Percentiles rank a stretch among this genome's conserved stretches.
phyloP scores from a whole-genome alignment of 2,888 invertebrate genomes.

The Adelognathus sp. region DNA sequence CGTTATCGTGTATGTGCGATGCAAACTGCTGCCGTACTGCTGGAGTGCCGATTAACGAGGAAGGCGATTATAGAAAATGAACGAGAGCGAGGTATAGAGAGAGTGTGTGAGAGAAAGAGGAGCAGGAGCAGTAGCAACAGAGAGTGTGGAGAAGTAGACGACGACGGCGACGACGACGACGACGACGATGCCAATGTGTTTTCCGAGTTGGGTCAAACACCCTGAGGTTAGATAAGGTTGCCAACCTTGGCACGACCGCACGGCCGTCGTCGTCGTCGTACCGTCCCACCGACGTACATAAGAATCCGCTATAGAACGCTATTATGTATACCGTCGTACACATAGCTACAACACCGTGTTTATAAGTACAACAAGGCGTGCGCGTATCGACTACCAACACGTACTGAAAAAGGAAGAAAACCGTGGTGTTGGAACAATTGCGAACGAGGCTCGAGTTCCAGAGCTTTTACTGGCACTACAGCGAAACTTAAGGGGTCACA shows the following conservation, averaged over 20 bases:
- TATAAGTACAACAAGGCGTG: not conserved
- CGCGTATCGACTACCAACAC: slow-evolving; percentile 23
- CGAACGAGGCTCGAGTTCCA: slow-evolving; percentile 1
- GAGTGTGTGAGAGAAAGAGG: not conserved
- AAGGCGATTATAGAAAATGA: slow-evolving; percentile 18
- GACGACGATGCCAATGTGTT: slow-evolving; percentile 69
- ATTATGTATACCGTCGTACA: not conserved
- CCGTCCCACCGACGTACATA: slow-evolving; percentile 46
- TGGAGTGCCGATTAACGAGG: slow-evolving; percentile 27
- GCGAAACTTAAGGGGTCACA: not conserved
- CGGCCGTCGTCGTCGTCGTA: slow-evolving; percentile 23
- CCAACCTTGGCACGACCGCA: slow-evolving; percentile 72
- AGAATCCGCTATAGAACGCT: not conserved
- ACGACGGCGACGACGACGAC: slow-evolving; percentile 11
- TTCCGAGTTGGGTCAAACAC: slow-evolving; percentile 76
- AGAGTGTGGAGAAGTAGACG: slow-evolving; percentile 21
- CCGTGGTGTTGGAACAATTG: slow-evolving; percentile 14
- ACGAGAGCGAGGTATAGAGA: slow-evolving; percentile 7
- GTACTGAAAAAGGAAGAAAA: slow-evolving; percentile 10
- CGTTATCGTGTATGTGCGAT: not conserved
- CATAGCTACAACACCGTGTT: not conserved
- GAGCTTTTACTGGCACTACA: not conserved
- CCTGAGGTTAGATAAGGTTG: slow-evolving; percentile 75
- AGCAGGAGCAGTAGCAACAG: not conserved
- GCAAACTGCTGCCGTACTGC: not conserved